Conservation (phyloP, 2,888 invertebrate species). For the Orgyia antiqua region DNA sequence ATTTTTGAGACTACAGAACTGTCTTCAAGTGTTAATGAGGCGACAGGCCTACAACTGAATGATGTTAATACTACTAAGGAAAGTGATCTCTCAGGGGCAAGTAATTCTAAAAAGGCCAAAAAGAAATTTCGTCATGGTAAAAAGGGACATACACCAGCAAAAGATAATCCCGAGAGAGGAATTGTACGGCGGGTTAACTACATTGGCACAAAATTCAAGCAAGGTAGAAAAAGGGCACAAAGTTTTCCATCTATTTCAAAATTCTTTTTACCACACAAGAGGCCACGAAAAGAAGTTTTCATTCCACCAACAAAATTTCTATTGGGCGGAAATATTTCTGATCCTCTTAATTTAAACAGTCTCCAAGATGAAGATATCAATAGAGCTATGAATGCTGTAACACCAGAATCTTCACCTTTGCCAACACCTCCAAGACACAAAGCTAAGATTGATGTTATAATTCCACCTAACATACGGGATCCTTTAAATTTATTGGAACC, state of each 20-base stretch:
- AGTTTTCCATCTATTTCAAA: constrained; percentile 84
- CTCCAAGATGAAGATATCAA: constrained; percentile 89
- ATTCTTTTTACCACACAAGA: constrained; percentile 85
- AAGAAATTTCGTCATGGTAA: constrained; percentile 69
- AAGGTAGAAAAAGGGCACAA: constrained; percentile 81
- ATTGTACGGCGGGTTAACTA: constrained; percentile 61
- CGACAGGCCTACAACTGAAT: constrained; percentile 33
- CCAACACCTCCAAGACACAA: constrained; percentile 89
- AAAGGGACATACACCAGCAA: constrained; percentile 56
- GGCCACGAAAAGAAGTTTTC: constrained; percentile 84
- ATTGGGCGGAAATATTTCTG: constrained; percentile 95
- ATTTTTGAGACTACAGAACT: constrained; percentile 43
- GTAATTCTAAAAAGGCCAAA: constrained; percentile 57
- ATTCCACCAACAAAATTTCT: constrained; percentile 96
- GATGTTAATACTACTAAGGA: constrained; percentile 56
- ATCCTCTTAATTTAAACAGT: constrained; percentile 95
- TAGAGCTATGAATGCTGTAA: constrained; percentile 91
- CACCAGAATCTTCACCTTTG: constrained; percentile 94
- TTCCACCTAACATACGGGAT: constrained; percentile 95
- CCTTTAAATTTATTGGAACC: constrained; percentile 92
- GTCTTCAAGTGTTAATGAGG: constrained; percentile 35
- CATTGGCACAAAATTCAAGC: constrained; percentile 65
- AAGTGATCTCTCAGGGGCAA: constrained; percentile 37
- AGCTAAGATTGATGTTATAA: constrained; percentile 91
- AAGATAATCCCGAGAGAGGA: constrained; percentile 60